Percentiles rank a stretch among this genome's conserved stretches.
These are phyloP conservation scores for Nephotettix cincticeps DNA, from an alignment of 1,140 invertebrate genomes.

Conservation along the genomic window DNA sequence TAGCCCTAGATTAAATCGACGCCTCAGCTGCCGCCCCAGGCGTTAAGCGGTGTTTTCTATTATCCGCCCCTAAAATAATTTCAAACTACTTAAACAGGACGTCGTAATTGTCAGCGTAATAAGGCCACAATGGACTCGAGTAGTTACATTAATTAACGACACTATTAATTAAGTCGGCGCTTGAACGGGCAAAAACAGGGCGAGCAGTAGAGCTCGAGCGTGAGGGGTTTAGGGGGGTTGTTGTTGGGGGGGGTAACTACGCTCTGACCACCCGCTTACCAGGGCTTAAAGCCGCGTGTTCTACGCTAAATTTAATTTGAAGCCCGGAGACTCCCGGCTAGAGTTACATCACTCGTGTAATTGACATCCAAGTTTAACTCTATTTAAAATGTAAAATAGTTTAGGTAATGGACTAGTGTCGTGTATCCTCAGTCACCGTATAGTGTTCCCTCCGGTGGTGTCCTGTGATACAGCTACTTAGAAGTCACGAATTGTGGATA, in stretches of 20 bases:
- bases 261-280: neutral
- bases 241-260: neutral
- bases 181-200: conserved; percentile 1
- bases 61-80: conserved; percentile 7
- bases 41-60: neutral
- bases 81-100: conserved; percentile 20
- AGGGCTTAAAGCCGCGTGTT: neutral
- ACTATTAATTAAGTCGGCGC: conserved; percentile 8
- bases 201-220: neutral
- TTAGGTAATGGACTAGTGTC: too few species aligned
- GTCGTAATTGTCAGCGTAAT: neutral
- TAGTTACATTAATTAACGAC: conserved; percentile 13
- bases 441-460: too few species aligned
- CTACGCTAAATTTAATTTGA: neutral
- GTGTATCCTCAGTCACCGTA: too few species aligned
- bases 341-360: too few species aligned
- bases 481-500: too few species aligned
- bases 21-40: neutral
- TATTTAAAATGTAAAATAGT: too few species aligned
- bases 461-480: too few species aligned
- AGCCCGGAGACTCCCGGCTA: neutral
- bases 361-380: too few species aligned
- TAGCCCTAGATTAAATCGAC: too few species aligned
- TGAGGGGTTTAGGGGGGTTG: neutral
- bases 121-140: conserved; percentile 7